A percentile compares a stretch with the other conserved stretches of the same genome.
Conservation (phyloP, 2,797 vertebrate genomes). For the Clarias laeviceps region DNA sequence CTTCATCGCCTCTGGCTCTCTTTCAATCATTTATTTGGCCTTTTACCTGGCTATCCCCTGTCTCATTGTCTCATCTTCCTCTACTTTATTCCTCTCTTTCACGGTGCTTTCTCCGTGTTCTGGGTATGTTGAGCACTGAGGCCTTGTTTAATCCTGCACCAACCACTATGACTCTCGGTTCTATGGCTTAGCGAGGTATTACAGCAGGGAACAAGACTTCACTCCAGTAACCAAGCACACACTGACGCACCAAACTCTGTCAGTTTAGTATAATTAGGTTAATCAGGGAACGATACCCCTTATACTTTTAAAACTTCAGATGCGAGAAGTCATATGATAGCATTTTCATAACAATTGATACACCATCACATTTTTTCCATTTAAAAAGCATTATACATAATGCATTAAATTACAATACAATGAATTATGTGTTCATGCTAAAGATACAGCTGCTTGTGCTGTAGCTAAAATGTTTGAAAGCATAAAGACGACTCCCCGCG, state of each 20-base stretch:
- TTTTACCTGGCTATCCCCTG: conserved; percentile 44
- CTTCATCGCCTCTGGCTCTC: neutral
- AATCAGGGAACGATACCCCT: neutral
- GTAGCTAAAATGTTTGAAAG: neutral
- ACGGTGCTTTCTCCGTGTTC: conserved; percentile 17
- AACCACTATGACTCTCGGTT: conserved; percentile 43
- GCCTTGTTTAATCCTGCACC: conserved; percentile 48
- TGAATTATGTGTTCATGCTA: too few relatives aligned
- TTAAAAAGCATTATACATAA: neutral
- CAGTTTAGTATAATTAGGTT: neutral
- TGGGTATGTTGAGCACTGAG: conserved; percentile 43
- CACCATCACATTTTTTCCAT: neutral
- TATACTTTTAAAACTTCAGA: neutral
- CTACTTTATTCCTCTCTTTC: neutral
- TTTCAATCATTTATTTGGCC: conserved; percentile 54
- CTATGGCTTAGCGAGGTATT: conserved; percentile 45
- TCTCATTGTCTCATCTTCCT: conserved; percentile 57
- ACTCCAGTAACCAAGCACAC: conserved; percentile 29
- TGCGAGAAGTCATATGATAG: neutral
- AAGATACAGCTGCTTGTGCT: neutral
- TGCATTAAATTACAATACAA: neutral
- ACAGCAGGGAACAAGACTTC: conserved; percentile 41
- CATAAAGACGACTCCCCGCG: neutral
- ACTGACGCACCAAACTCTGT: conserved; percentile 19
- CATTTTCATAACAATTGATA: neutral